phyloP scores from a whole-genome alignment of 2,113 vertebrate species.

The Polypterus bichir region DNA sequence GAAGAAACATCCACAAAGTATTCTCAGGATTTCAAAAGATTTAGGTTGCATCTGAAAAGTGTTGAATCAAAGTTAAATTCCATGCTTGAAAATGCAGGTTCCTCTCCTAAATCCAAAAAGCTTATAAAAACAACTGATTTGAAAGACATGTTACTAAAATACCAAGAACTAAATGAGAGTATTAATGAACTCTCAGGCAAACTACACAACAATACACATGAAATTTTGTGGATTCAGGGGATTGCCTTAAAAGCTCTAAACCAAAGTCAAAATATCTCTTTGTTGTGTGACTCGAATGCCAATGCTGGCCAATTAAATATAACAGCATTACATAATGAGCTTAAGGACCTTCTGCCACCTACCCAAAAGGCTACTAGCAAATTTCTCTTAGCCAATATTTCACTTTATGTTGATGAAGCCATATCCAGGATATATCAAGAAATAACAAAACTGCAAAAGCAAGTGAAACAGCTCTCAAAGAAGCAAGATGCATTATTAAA shows the following conservation, averaged over 20 bases:
- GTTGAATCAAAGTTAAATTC: constrained; percentile 48
- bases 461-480: constrained; percentile 33
- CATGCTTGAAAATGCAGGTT: constrained; percentile 32
- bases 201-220: constrained; percentile 36
- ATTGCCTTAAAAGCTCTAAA: constrained; percentile 35
- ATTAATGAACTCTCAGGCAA: constrained; percentile 51
- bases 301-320: constrained; percentile 32
- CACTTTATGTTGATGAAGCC: constrained; percentile 26
- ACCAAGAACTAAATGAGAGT: constrained; percentile 24
- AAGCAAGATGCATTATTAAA: constrained; percentile 37
- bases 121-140: constrained; percentile 29
- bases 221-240: constrained; percentile 44
- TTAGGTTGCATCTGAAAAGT: constrained; percentile 36
- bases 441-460: constrained; percentile 44
- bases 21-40: constrained; percentile 23
- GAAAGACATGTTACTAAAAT: constrained; percentile 12
- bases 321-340: constrained; percentile 36
- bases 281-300: constrained; percentile 28
- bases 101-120: constrained; percentile 26
- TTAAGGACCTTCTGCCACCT: constrained; percentile 42
- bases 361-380: constrained; percentile 41
- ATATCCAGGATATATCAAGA: constrained; percentile 26
- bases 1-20: constrained; percentile 29
- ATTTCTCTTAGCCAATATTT: constrained; percentile 43
- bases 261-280: constrained; percentile 32